Evolutionary conservation across 2,888 invertebrate genomes (phyloP).

Genomic region (Serripes groenlandicus): DNA sequence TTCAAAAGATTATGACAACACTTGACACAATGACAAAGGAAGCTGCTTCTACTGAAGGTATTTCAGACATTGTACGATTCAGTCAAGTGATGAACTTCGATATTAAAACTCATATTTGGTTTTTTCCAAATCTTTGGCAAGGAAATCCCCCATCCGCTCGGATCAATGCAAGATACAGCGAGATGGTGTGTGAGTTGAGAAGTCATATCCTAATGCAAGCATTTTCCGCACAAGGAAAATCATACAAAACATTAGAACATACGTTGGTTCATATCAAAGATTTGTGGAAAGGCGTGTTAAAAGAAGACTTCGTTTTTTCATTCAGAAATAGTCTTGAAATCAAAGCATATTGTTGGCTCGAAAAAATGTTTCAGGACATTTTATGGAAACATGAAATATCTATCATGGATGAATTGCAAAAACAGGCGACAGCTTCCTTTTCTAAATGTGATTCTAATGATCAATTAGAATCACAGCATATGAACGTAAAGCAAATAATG

Average conservation of each 20-base stretch:
- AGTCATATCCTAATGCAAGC: background rate
- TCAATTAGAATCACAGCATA: background rate
- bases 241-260: background rate
- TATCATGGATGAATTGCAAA: background rate
- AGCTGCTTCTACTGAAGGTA: slow-evolving; percentile 23
- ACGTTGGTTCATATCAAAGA: background rate
- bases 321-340: slow-evolving; percentile 53
- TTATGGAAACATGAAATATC: background rate
- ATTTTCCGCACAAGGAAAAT: background rate
- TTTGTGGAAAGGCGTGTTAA: slow-evolving; percentile 39
- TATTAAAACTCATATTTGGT: slow-evolving; percentile 15
- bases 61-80: slow-evolving; percentile 30
- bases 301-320: slow-evolving; percentile 40
- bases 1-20: background rate
- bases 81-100: slow-evolving; percentile 44
- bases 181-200: background rate
- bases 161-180: slow-evolving; percentile 25
- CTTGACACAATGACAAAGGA: slow-evolving; percentile 33
- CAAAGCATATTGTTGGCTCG: slow-evolving; percentile 39
- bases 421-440: background rate
- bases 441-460: background rate
- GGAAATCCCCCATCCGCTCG: slow-evolving; percentile 46
- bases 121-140: slow-evolving; percentile 39
- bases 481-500: background rate
- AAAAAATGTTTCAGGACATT: slow-evolving; percentile 1